Base-by-base conservation (phyloP, 2,888 invertebrate species). In the Callinectes sapidus region DNA sequence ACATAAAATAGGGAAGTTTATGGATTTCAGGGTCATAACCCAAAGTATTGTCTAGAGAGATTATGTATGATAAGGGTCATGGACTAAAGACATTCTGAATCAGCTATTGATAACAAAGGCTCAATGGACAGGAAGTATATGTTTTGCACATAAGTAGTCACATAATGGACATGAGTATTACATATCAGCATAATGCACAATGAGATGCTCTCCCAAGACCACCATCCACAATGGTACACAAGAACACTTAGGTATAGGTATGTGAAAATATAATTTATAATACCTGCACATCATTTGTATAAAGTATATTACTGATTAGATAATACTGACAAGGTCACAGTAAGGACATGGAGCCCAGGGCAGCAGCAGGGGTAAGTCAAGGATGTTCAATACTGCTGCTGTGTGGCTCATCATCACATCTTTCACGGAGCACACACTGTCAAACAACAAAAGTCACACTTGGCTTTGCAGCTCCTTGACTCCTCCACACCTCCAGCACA, bases 281-380 rank as follows among this genome's bases (percentile, higher is more conserved):
- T 81, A 81, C 81, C 81, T 81, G 81, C 81, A 81, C 81, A 81
- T 81, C 35, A 81, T 81, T 81, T 81, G 81, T 81, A 81, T 81
- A 71, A 71, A 71, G 71, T 81, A 81, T 81, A 32, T 32, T 81
- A 81, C 35, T 81, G 81, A 35, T 81, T 81, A 81, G 81, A 81
- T 81, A 81, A 81, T 81, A 81, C 81, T 81, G 81, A 81, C 81
- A 16, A 81, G 81, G 81, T 81, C 81, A 81, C 81, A 81, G 81
- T 32, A 35, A 35, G 81, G 81, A 71, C 71, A 71, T 71, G 71
- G 28, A 28, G 71, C 71, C 81, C 81, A 32, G 1, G 32, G 81
- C 35, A 35, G 81, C 81, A 81, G 81, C 13, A 35, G 35, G 81
- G 81, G 81, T 32, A 77, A 5, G 32, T 10, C 77, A 32, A 32